Percentiles rank a stretch among this genome's conserved stretches.
Conservation (phyloP, 2,888 invertebrate species). For the Drosophila paramelanica region DNA sequence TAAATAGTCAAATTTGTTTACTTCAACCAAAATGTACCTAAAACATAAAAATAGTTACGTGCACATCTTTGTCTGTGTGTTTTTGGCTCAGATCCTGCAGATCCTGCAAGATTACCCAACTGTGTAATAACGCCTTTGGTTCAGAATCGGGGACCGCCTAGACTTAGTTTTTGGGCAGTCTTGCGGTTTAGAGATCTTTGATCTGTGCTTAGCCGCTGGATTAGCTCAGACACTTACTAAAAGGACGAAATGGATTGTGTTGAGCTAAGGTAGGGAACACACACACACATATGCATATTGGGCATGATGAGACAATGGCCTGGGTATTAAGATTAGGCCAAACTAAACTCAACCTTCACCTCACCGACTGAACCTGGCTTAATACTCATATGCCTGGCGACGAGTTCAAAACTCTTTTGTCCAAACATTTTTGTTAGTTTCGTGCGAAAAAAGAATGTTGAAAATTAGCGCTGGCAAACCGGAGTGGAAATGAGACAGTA, state of each 20-base stretch:
- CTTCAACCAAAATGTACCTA: background rate
- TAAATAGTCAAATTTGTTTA: background rate
- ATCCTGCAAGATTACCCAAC: slow-evolving; percentile 50
- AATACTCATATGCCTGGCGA: slow-evolving; percentile 53
- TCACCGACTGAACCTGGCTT: slow-evolving; percentile 65
- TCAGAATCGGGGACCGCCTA: slow-evolving; percentile 19
- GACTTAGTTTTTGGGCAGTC: slow-evolving; percentile 36
- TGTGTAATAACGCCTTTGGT: slow-evolving; percentile 30
- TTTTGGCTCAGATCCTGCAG: background rate
- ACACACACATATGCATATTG: slow-evolving; percentile 15
- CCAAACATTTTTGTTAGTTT: slow-evolving; percentile 38
- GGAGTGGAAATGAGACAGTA: slow-evolving; percentile 9
- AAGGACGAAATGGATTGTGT: slow-evolving; percentile 32
- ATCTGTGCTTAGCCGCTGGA: slow-evolving; percentile 76
- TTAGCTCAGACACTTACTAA: slow-evolving; percentile 70
- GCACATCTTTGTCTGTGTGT: background rate
- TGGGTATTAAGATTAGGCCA: slow-evolving; percentile 53
- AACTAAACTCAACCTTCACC: slow-evolving; percentile 37
- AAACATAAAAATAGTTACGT: background rate
- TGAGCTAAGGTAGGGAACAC: slow-evolving; percentile 27
- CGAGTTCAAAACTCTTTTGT: slow-evolving; percentile 58
- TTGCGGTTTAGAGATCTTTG: slow-evolving; percentile 77
- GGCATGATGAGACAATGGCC: slow-evolving; percentile 48
- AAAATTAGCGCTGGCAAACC: slow-evolving; percentile 57
- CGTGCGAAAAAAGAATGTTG: slow-evolving; percentile 53